Conservation (phyloP, 2,888 invertebrate species). For the Temnothorax rugatulus region DNA sequence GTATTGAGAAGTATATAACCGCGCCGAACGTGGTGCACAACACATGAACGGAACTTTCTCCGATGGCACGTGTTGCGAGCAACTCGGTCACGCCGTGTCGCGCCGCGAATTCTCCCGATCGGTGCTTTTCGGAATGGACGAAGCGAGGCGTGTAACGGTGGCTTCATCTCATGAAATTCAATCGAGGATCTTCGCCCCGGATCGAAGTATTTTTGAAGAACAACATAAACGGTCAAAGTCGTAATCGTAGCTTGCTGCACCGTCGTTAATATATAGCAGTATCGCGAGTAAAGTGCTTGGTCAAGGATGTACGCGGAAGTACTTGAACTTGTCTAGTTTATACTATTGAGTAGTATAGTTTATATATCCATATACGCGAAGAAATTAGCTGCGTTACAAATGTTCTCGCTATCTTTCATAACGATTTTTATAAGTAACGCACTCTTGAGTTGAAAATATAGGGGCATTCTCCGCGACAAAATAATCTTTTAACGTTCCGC, state of each 20-base stretch:
- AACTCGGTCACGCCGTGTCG: constrained; percentile 71
- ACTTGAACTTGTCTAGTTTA: background rate
- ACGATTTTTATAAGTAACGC: background rate
- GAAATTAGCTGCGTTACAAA: background rate
- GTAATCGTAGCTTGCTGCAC: constrained; percentile 67
- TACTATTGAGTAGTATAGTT: background rate
- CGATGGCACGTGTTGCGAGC: constrained; percentile 73
- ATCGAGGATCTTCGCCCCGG: constrained; percentile 72
- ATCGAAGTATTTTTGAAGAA: constrained; percentile 77
- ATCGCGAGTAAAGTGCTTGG: background rate
- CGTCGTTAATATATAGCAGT: constrained; percentile 67
- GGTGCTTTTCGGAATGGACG: constrained; percentile 73
- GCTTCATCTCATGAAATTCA: constrained; percentile 84
- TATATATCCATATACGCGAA: background rate
- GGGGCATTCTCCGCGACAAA: background rate
- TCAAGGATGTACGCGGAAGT: background rate
- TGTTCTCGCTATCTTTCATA: background rate
- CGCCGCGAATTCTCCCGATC: constrained; percentile 71
- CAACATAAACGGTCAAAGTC: constrained; percentile 67
- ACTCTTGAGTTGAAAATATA: background rate
- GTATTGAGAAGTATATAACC: constrained; percentile 54
- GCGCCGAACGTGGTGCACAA: constrained; percentile 8
- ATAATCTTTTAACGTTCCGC: constrained; percentile 70
- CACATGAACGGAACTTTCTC: constrained; percentile 68
- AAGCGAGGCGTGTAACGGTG: constrained; percentile 82